These are phyloP conservation scores for Limenitis camilla DNA, from an alignment of 2,888 invertebrate genomes.

Conservation along the genomic window DNA sequence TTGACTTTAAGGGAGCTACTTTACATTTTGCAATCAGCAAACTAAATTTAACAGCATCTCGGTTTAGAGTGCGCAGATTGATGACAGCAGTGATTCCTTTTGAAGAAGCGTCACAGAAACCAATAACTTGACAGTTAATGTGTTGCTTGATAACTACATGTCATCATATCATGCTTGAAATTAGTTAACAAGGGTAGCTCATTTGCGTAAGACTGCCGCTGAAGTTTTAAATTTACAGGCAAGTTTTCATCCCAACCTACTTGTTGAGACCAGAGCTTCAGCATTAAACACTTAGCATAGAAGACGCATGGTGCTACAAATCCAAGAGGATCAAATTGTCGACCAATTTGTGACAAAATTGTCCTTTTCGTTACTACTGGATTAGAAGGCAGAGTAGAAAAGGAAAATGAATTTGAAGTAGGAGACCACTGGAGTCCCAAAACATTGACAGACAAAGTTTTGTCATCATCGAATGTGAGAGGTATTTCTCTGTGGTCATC, in stretches of 20 bases:
- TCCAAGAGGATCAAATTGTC: slow-evolving; percentile 11
- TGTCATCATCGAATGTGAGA: not conserved
- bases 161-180: no score
- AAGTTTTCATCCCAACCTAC: not conserved
- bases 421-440: not conserved
- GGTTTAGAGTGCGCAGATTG: no score
- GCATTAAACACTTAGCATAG: slow-evolving; percentile 12
- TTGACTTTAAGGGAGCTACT: no score
- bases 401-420: not conserved
- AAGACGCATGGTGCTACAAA: slow-evolving; percentile 11
- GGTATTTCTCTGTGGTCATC: not conserved
- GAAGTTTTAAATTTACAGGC: not conserved
- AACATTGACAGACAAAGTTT: not conserved
- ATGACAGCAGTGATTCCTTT: no score
- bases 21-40: no score
- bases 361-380: not conserved
- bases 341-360: not conserved
- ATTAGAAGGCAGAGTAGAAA: not conserved
- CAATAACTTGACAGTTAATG: no score
- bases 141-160: no score
- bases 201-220: no score
- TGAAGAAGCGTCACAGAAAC: no score
- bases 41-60: no score
- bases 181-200: no score
- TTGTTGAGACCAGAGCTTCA: not conserved